phyloP scores from a whole-genome alignment of 1,140 invertebrate species.

The Patella vulgata region DNA sequence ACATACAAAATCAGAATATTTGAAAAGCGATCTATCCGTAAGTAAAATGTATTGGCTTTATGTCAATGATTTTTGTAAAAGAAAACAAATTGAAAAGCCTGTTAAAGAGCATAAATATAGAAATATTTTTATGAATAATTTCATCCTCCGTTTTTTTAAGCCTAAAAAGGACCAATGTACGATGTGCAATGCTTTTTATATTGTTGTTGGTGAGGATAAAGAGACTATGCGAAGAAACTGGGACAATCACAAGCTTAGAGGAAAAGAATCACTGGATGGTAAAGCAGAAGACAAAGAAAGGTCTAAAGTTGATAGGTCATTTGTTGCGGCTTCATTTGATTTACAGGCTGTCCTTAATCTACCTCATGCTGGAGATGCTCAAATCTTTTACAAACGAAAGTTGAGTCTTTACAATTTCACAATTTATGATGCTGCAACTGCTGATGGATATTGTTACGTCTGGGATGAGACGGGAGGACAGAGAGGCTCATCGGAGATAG shows the following conservation, averaged over 20 bases:
- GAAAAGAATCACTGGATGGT: constrained; percentile 14
- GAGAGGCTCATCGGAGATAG: constrained; percentile 29
- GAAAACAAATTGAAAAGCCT: background rate
- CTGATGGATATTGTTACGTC: constrained; percentile 39
- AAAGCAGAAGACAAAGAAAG: constrained; percentile 16
- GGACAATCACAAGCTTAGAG: too few species aligned
- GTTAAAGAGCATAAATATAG: constrained; percentile 13
- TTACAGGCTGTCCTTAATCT: constrained; percentile 35
- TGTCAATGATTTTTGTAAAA: constrained; percentile 6
- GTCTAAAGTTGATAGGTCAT: background rate
- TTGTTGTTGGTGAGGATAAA: too few species aligned
- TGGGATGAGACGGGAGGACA: constrained; percentile 46
- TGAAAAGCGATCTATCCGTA: constrained; percentile 5
- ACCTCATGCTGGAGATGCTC: constrained; percentile 30
- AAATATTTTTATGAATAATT: constrained; percentile 20
- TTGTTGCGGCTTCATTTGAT: constrained; percentile 28
- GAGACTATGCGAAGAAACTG: too few species aligned
- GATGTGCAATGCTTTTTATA: too few species aligned
- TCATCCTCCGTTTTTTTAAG: constrained; percentile 23
- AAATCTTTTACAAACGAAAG: constrained; percentile 50
- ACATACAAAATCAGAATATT: constrained; percentile 13
- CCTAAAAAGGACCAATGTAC: constrained; percentile 27
- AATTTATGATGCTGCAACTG: constrained; percentile 31
- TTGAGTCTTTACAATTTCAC: constrained; percentile 42
- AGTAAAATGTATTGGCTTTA: constrained; percentile 24